These are phyloP conservation scores for Congeria kusceri DNA, from an alignment of 2,888 invertebrate species.

Conservation along the genomic window DNA sequence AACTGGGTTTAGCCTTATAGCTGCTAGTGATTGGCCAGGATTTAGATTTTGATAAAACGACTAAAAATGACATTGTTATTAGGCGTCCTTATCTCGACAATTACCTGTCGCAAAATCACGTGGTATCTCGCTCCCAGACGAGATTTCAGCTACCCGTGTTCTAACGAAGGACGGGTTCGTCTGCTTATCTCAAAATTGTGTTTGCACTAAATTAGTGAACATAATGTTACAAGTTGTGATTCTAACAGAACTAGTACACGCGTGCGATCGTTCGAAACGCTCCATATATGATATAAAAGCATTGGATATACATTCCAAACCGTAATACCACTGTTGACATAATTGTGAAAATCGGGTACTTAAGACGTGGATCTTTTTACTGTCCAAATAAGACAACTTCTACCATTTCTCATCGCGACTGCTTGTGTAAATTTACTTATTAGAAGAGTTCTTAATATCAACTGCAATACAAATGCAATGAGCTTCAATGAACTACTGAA, in stretches of 20 bases:
- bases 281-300: no score
- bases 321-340: no score
- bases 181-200: conserved; percentile 9
- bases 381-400: conserved; percentile 3
- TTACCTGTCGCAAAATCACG: conserved; percentile 65
- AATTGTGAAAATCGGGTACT: no score
- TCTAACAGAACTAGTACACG: neutral
- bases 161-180: conserved; percentile 1
- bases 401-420: neutral
- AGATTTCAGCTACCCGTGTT: conserved; percentile 50
- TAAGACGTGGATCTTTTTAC: neutral
- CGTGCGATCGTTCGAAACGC: no score
- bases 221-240: conserved; percentile 1
- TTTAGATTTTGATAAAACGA: conserved; percentile 66
- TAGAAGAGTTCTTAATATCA: no score
- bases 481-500: no score
- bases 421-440: conserved; percentile 5
- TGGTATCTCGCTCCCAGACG: conserved; percentile 50
- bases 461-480: no score
- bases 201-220: conserved; percentile 12
- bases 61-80: conserved; percentile 69
- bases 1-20: conserved; percentile 52
- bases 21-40: conserved; percentile 50
- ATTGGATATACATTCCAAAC: no score
- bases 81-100: conserved; percentile 57